Evolutionary conservation across 2,797 vertebrate species (phyloP).

Genomic region (Amblyraja radiata): DNA sequence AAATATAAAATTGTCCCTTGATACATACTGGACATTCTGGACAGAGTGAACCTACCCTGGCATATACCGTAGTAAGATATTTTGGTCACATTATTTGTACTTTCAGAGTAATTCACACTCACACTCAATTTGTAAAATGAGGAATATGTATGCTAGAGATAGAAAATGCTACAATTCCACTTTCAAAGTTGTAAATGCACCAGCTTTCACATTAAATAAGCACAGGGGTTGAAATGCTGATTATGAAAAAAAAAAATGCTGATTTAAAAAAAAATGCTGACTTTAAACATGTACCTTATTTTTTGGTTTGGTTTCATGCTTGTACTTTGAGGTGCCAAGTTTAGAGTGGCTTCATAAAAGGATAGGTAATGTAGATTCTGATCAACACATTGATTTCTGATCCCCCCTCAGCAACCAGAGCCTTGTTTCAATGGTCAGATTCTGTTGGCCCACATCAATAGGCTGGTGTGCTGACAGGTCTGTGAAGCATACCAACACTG

Average conservation of each 20-base stretch:
- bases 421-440: conserved; percentile 1
- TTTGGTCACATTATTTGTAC: not conserved
- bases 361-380: not conserved
- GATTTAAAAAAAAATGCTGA: not conserved
- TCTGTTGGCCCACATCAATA: conserved; percentile 13
- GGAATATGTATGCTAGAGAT: not conserved
- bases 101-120: no score
- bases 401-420: not conserved
- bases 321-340: not conserved
- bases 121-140: not conserved
- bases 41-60: not conserved
- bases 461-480: conserved; percentile 15
- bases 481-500: not conserved
- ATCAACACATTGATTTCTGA: conserved; percentile 32
- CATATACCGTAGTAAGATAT: not conserved
- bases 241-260: not conserved
- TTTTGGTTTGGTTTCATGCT: not conserved
- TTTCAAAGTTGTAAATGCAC: not conserved
- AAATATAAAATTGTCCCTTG: no score
- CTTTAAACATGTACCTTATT: not conserved
- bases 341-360: conserved; percentile 12
- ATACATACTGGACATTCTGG: not conserved
- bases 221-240: not conserved
- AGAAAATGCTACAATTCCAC: not conserved
- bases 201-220: not conserved